These are phyloP conservation scores for Netelia melanura DNA, from an alignment of 2,888 invertebrate species.

Conservation along the genomic window DNA sequence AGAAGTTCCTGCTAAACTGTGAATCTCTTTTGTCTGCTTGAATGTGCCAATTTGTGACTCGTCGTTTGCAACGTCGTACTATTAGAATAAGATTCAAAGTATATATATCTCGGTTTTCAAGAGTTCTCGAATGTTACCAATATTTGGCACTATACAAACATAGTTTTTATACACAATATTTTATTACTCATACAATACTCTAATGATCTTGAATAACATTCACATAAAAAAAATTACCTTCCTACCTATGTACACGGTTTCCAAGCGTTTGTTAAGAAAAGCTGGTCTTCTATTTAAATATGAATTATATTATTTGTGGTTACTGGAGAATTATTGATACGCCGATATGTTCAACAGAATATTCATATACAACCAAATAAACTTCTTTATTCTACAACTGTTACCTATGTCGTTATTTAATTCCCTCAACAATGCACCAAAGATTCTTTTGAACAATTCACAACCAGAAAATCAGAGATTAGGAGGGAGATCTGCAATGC, in stretches of 20 bases:
- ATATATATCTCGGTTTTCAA: slow-evolving; percentile 27
- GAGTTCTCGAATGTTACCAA: slow-evolving; percentile 41
- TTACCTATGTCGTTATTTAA: background rate
- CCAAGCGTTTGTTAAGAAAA: slow-evolving; percentile 6
- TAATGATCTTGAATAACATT: background rate
- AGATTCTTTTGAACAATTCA: too few relatives aligned
- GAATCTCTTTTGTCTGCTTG: slow-evolving; percentile 17
- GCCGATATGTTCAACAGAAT: background rate
- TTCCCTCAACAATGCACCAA: background rate
- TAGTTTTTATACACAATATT: slow-evolving; percentile 60
- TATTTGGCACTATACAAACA: slow-evolving; percentile 8
- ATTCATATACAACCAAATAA: slow-evolving; percentile 42
- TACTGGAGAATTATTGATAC: slow-evolving; percentile 4
- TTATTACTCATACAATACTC: slow-evolving; percentile 30
- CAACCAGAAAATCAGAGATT: too few relatives aligned
- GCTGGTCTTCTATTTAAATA: slow-evolving; percentile 9
- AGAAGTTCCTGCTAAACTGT: slow-evolving; percentile 59
- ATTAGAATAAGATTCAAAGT: slow-evolving; percentile 38
- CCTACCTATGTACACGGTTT: slow-evolving; percentile 26
- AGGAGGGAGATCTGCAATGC: too few relatives aligned
- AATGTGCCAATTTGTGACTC: slow-evolving; percentile 39
- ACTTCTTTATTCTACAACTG: slow-evolving; percentile 4
- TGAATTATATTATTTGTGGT: slow-evolving; percentile 17
- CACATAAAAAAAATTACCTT: slow-evolving; percentile 25
- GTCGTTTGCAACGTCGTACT: slow-evolving; percentile 11